phyloP scores from a whole-genome alignment of 2,888 invertebrate genomes.

The Tiliacea aurago region DNA sequence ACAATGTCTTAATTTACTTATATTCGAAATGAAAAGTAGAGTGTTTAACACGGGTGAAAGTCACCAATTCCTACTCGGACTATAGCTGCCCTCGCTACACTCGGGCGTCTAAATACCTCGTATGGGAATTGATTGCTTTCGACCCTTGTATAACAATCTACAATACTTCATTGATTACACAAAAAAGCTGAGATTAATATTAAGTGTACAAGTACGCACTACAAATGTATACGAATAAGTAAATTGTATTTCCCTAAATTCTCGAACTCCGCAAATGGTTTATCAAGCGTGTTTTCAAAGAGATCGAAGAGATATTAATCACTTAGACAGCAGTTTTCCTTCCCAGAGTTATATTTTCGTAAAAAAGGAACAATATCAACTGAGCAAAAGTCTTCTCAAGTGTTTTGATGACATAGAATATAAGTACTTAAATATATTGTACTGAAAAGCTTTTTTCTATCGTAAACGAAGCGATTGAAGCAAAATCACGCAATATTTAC shows the following conservation, averaged over 20 bases:
- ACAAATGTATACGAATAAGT: too few relatives aligned
- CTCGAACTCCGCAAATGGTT: not conserved
- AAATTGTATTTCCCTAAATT: not conserved
- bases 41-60: too few relatives aligned
- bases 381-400: not conserved
- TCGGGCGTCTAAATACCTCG: too few relatives aligned
- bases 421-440: not conserved
- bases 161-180: too few relatives aligned
- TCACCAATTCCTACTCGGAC: too few relatives aligned
- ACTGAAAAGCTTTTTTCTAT: not conserved
- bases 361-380: not conserved
- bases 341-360: not conserved
- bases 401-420: not conserved
- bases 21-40: too few relatives aligned
- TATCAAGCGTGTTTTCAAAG: not conserved
- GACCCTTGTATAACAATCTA: too few relatives aligned
- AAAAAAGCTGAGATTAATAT: too few relatives aligned
- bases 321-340: not conserved
- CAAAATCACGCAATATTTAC: constrained; percentile 10
- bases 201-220: too few relatives aligned
- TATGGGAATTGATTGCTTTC: too few relatives aligned
- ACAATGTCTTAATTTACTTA: too few relatives aligned
- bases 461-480: not conserved
- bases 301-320: not conserved
- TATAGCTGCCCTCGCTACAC: too few relatives aligned